These are phyloP conservation scores for Drosophila pectinifera DNA, from an alignment of 1,140 invertebrate species.

Conservation along the genomic window DNA sequence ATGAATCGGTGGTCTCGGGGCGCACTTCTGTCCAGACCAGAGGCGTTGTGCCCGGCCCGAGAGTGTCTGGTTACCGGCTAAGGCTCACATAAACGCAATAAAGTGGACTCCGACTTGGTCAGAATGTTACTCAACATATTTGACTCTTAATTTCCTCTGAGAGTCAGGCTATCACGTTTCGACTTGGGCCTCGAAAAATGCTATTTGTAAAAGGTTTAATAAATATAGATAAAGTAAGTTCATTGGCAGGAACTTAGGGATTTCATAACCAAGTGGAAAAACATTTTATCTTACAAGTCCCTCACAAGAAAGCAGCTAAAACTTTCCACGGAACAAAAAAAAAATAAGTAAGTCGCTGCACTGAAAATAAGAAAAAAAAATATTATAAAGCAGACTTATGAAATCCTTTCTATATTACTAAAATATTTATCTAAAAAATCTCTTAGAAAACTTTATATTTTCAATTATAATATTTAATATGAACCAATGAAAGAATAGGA, in stretches of 20 bases:
- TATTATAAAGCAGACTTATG: no score
- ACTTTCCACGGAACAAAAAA: no score
- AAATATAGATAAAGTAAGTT: background rate
- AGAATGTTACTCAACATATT: conserved; percentile 33
- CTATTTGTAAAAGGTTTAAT: background rate
- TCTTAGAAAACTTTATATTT: no score
- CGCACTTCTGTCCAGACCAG: background rate
- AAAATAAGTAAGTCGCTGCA: background rate
- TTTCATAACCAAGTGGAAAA: background rate
- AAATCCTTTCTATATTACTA: no score
- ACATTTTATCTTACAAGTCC: background rate
- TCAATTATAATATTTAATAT: no score
- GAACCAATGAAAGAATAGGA: no score
- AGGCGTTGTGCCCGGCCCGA: conserved; percentile 1
- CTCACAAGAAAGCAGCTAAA: background rate
- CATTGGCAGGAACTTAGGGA: conserved; percentile 1
- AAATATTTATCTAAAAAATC: no score
- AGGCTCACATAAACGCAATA: conserved; percentile 11
- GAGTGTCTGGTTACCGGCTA: conserved; percentile 12
- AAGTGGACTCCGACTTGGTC: conserved; percentile 16
- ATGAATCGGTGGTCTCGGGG: background rate
- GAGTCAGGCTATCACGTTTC: background rate
- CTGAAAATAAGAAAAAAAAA: background rate
- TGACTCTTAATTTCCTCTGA: background rate
- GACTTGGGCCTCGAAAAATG: background rate